Evolutionary conservation across 2,113 vertebrate genomes (phyloP).

Genomic region (Lophius piscatorius): DNA sequence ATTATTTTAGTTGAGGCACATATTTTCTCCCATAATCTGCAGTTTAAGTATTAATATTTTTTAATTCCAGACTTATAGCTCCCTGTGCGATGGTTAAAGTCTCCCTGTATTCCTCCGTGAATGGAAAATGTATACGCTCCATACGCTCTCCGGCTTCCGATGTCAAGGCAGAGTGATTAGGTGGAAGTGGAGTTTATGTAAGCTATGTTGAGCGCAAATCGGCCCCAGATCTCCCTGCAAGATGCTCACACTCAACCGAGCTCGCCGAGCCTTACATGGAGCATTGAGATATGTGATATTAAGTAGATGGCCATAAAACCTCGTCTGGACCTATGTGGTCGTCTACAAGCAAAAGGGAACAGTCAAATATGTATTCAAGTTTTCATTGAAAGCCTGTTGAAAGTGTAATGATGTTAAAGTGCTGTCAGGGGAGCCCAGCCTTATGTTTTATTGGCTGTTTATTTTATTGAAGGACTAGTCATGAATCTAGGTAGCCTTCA

Average conservation of each 20-base stretch:
- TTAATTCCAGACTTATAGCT: slow-evolving; percentile 34
- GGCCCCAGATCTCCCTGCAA: slow-evolving; percentile 68
- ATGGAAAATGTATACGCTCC: slow-evolving; percentile 58
- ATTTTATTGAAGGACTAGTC: slow-evolving; percentile 76
- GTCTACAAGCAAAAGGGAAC: slow-evolving; percentile 65
- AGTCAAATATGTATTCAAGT: slow-evolving; percentile 72
- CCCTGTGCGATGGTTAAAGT: slow-evolving; percentile 31
- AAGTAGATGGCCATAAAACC: slow-evolving; percentile 69
- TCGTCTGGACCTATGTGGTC: slow-evolving; percentile 55
- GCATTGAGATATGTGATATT: slow-evolving; percentile 69
- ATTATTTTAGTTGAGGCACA: too few species aligned
- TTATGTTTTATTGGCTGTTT: slow-evolving; percentile 81
- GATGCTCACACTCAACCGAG: slow-evolving; percentile 54
- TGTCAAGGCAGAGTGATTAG: slow-evolving; percentile 79
- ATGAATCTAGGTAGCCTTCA: slow-evolving; percentile 77
- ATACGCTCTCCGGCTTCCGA: slow-evolving; percentile 68
- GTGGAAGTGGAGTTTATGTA: slow-evolving; percentile 77
- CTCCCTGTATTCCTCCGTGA: slow-evolving; percentile 54
- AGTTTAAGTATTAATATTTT: slow-evolving; percentile 45
- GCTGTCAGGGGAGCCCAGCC: slow-evolving; percentile 67
- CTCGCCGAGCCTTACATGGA: slow-evolving; percentile 34
- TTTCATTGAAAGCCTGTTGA: slow-evolving; percentile 76
- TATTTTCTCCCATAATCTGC: too few species aligned
- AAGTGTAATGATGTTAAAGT: slow-evolving; percentile 78
- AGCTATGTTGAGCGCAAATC: slow-evolving; percentile 69